Conservation (phyloP, 2,888 invertebrate genomes). For the Phorcus lineatus region DNA sequence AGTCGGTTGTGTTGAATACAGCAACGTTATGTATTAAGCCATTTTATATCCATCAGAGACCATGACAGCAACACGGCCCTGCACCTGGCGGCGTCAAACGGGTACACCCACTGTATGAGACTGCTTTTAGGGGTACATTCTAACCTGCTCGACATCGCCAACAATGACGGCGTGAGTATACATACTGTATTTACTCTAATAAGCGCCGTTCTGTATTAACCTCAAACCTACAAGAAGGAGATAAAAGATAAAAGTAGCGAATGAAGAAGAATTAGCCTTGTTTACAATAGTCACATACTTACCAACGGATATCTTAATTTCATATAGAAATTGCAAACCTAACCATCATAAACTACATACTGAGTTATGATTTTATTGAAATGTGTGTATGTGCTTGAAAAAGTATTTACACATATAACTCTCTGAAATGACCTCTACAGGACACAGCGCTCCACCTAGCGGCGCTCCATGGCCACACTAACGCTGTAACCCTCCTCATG, state of each 20-base stretch:
- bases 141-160: conserved; percentile 87
- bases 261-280: too few relatives aligned
- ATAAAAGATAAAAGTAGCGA: background rate
- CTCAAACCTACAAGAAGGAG: background rate
- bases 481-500: conserved; percentile 85
- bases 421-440: conserved; percentile 76
- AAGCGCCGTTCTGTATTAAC: too few relatives aligned
- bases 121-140: conserved; percentile 89
- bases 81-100: conserved; percentile 87
- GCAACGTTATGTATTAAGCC: too few relatives aligned
- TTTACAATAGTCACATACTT: too few relatives aligned
- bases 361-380: too few relatives aligned
- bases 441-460: conserved; percentile 91
- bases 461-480: conserved; percentile 88
- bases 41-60: conserved; percentile 78
- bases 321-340: too few relatives aligned
- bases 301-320: too few relatives aligned
- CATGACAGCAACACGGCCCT: conserved; percentile 86
- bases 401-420: too few relatives aligned
- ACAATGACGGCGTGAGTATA: conserved; percentile 90
- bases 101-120: conserved; percentile 89
- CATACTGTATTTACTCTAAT: too few relatives aligned
- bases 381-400: too few relatives aligned
- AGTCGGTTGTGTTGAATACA: too few relatives aligned
- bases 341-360: too few relatives aligned